Base-by-base conservation (phyloP, 2,113 vertebrate species). In the Barbus barbus region DNA sequence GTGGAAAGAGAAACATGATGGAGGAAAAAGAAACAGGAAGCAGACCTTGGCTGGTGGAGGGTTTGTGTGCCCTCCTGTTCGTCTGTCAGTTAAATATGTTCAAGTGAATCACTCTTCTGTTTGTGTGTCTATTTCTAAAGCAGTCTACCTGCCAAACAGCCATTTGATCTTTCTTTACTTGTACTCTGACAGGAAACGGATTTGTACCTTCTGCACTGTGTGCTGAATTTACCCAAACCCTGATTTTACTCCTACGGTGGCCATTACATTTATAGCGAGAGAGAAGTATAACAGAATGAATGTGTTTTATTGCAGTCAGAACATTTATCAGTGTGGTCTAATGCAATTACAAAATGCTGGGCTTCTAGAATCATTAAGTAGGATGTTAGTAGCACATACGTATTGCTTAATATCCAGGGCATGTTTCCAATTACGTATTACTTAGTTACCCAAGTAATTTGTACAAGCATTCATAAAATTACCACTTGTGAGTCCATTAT, bases 21-120 rank as follows among this genome's bases (percentile, higher is more conserved):
- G 14, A 69, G 12, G 46, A 48, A 61, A 26, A 18, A n/a, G 22
- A 75, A 31, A 53, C 3, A 24, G 22, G 11, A 28, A 58, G 33
- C 67, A 79, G 58, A 33, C 22, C 22, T 20, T 46, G 67, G 36
- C 12, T 53, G 33, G 61, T 72, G 26, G 58, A 80, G 28, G 0
- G 5, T 26, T 41, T 78, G 77, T 63, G 20, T 61, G 77, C 56
- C 20, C 56, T 61, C n/a, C 8, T 28, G 48, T 78, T 58, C 7
- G 3, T n/a, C 74, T 77, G 51, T 77, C 31, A n/a, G 51, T 77
- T 33, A 78, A 24, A 63, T 41, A 78, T 14, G n/a, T 60, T 78
- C 56, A 24, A 78, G 56, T 78, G 77, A 78, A 63, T 78, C 77
- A 61, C 77, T 78, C 53, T 4, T 78, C 56, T 61, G 36, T 28